Evolutionary conservation across 2,113 vertebrate genomes (phyloP), one percentile per base, ranked within the genome.

Genomic region (Lampris incognitus): DNA sequence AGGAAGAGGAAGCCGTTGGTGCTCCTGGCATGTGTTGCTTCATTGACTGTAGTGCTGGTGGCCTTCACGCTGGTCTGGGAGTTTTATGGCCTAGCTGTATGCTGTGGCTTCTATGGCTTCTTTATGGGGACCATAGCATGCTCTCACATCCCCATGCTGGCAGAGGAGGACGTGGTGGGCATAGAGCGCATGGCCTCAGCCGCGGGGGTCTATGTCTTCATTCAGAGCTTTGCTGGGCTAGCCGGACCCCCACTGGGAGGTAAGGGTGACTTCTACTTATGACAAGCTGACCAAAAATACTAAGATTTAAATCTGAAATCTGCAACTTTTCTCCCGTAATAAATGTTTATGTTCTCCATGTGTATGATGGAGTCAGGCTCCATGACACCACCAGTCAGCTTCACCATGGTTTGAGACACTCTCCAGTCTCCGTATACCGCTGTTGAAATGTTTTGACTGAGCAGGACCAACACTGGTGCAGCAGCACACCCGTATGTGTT

Each of bases 211-310:
- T 99, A 99, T 0, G 95, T 98, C 71, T 99, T 96, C 91, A 97
- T 98, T 75, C 97, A 99, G 1, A 99, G 98, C 89, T 93, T 98
- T 56, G 92, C 98, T 38, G 97, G 97, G 69, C 94, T 99, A 90
- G 97, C 96, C 2, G 98, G 98, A 71, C 98, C 98, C 66, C 98
- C 98, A 60, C 93, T 99, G 3, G 97, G 96, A 96, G 98, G 98
- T 98, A 95, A 86, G 80, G 1, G 9, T 10, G 8, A 59, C 24
- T 24, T 24, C 24, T 24, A 24, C 24, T 24, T 24, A 24, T 24
- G 24, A 24, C 24, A 24, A 24, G 24, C 24, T 24, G 24, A 24
- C 24, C 24, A 24, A 24, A 24, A 24, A 24, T 24, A 24, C 24
- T 24, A 24, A 24, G 24, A 24, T 24, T 24, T 24, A 24, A 24